These are phyloP conservation scores for Argyresthia goedartella DNA, from an alignment of 2,888 invertebrate species.

Conservation along the genomic window DNA sequence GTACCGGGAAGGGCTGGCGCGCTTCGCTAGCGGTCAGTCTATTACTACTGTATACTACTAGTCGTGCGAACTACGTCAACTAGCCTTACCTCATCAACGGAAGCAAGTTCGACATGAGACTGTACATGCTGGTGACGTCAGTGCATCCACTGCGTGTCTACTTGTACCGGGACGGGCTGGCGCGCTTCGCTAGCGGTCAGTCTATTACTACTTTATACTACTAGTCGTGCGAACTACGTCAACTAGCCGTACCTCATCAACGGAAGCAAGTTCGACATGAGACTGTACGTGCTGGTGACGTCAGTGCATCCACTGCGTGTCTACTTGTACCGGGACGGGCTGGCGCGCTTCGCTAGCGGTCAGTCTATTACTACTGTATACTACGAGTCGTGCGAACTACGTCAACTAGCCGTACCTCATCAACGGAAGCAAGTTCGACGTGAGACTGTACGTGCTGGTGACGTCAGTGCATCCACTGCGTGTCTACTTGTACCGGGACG, in stretches of 20 bases:
- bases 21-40: neutral
- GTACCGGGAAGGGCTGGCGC: neutral
- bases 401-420: too few relatives aligned
- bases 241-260: too few relatives aligned
- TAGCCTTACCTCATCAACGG: too few relatives aligned
- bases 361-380: too few relatives aligned
- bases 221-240: too few relatives aligned
- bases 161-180: neutral
- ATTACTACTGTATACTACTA: too few relatives aligned
- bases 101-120: too few relatives aligned
- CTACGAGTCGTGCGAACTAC: too few relatives aligned
- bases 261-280: too few relatives aligned
- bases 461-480: neutral
- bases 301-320: neutral
- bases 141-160: neutral
- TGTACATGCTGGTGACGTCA: slow-evolving; percentile 33
- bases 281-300: slow-evolving; percentile 58
- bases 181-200: neutral
- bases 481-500: neutral
- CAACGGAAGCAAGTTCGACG: too few relatives aligned
- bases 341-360: neutral
- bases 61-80: too few relatives aligned
- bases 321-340: neutral
- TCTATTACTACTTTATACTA: too few relatives aligned
- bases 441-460: slow-evolving; percentile 65